Evolutionary conservation across 2,888 invertebrate genomes (phyloP), one percentile per base, ranked within the genome.

Genomic region (Cyaniris semiargus): DNA sequence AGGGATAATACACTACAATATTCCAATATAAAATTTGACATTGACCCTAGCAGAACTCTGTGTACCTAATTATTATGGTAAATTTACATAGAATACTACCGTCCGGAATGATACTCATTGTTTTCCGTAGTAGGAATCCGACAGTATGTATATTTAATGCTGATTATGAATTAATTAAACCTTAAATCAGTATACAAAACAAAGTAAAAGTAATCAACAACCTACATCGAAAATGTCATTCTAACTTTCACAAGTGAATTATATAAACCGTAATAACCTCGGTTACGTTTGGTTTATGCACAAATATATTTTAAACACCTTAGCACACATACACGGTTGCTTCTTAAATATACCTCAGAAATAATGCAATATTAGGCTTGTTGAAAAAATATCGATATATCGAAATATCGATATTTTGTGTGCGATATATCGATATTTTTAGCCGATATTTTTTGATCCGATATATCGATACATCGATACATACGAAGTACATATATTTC

Each of bases 171-270:
- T 53, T 56, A 31, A 71, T 76, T 71, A 76, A 34, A 21, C 48
- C 53, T 34, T 44, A 31, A 23, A 76, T 60, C 71, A 74, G 31
- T 76, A 78, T 75, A 70, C 72, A 77, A 76, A 58, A 80, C 78
- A 81, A 85, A 88, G 89, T 87, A 89, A 90, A 89, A 89, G 88
- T 89, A 85, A 84, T 85, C 84, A 84, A 84, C 85, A 84, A 83
- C 83, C 86, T 85, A 87, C 86, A 85, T 87, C 53, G 18, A 15
- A 85, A 84, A 84, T 81, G 86, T 87, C 87, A 86, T 83, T 85
- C 83, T 83, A 81, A 83, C 81, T 82, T 82, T 83, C 81, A 81
- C 80, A 81, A 81, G 78, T 78, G 75, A 81, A 81, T 83, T 84
- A 83, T 82, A 81, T 83, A n/a, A n/a, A n/a, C n/a, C n/a, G n/a